Evolutionary conservation across 2,888 invertebrate genomes (phyloP), one percentile per base, ranked within the genome.

Genomic region (Morpho achilles): DNA sequence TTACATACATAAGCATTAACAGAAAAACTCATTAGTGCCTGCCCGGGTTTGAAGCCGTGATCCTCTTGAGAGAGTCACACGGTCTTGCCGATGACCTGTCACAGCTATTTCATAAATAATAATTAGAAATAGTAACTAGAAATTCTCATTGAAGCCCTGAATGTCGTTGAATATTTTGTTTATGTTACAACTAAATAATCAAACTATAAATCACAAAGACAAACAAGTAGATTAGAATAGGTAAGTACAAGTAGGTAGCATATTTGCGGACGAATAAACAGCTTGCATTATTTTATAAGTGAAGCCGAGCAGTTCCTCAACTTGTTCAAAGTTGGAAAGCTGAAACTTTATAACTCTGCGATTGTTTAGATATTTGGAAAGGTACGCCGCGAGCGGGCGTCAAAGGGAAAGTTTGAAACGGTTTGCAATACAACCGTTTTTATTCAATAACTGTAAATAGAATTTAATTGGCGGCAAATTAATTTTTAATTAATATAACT

Each of bases 381-480:
- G 74, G 69, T 68, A 68, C 67, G 63, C 67, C 69, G 64, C 71
- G 65, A 63, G 59, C 65, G 53, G 42, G 59, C 59, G 75, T 80
- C 83, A 85, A 87, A 86, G 81, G 73, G 69, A 80, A 87, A 86
- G 75, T 86, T 86, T 74, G 67, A 74, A 82, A 74, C 71, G 75
- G 77, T 76, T 75, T 62, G 73, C 73, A 70, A 79, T 78, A 77
- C 75, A 74, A 78, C 68, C 73, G 73, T 77, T 80, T 80, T 73
- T 72, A 67, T 72, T 77, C 69, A 75, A 72, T 69, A 66, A 68
- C 68, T 72, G 68, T 61, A 66, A 67, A 65, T 59, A 49, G 60
- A 67, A 72, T 68, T 72, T 72, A 68, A 67, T 70, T 61, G 57
- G 56, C 16, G 56, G 58, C 63, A 49, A 64, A 61, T 53, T 59